Evolutionary conservation across 2,888 invertebrate genomes (phyloP), one percentile per base, ranked within the genome.

Genomic region (Trilocha varians): DNA sequence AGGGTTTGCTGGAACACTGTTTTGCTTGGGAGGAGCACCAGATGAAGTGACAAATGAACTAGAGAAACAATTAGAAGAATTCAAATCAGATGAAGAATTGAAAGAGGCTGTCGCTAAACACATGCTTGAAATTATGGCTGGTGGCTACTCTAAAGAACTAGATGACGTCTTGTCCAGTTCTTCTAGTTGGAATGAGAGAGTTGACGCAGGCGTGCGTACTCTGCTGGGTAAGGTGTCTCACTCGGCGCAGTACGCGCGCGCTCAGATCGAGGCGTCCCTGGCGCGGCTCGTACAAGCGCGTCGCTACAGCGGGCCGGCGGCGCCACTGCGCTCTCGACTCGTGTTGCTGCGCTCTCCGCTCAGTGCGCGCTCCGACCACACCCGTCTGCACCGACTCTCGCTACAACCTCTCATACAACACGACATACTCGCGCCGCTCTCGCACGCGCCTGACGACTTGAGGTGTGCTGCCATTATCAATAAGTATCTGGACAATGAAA

Each of bases 1-100:
- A 78, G 78, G 71, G 39, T 45, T 65, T 11, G 58, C 48, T 0
- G 75, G 76, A 15, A 70, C 65, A 14, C 59, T 77, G 1, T 77
- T 58, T 46, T 69, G 69, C 36, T 41, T 77, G 15, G 78, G 78
- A 3, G 66, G 64, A 34, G 52, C 57, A 14, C 76, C 76, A 4
- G 58, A 57, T 5, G 68, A 62, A 3, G 49, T 68, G 6, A 43
- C 48, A 32, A 34, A 38, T 9, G 44, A 53, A 1, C 42, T 73
- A 8, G 47, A 61, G 39, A 39, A 51, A 15, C 51, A 52, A 11
- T 17, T 64, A 1, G 32, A 45, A 15, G 44, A 50, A 17, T 50
- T 48, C 13, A 38, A 50, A 14, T 45, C 54, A 3, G 53, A 61
- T 14, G 49, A 54, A 1, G 40, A 52, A 4, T 49, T 70, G 3